Evolutionary conservation across 2,888 invertebrate genomes (phyloP), one percentile per base, ranked within the genome.

Genomic region (Sarcophaga rosellei): DNA sequence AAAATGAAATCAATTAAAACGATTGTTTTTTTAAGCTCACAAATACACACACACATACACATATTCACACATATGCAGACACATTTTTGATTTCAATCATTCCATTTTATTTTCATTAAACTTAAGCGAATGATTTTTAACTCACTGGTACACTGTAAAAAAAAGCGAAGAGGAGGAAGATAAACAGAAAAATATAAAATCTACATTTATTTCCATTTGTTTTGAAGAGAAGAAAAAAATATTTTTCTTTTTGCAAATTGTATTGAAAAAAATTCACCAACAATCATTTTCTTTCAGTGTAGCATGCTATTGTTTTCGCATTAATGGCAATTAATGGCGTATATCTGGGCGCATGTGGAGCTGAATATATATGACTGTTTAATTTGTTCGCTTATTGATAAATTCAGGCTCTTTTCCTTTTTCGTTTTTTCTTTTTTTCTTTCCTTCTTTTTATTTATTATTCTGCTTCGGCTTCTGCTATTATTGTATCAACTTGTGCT

Each of bases 381-480:
- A 69, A 78, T 63, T 78, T 78, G 78, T 79, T 72, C 70, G 63
- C 70, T 79, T 72, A 79, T 70, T 72, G 78, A 63, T 72, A 72
- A 79, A 79, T 72, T 45, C n/a, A 6, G 23, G 62, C 12, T 59
- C 63, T 77, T 53, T 53, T 53, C 1, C 53, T 70, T 77, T 53
- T 53, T 47, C 12, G 8, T 47, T 47, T 15, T 15, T 47, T 1
- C 47, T 12, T 65, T 69, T 78, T 10, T 2, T 44, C 57, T 77
- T 78, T 35, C 35, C 8, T 2, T 35, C 2, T 53, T 15, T 53
- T 12, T 17, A 17, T 15, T 47, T 53, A 15, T 15, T 15, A 4
- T 53, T 4, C 12, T 53, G 12, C 17, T 12, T 70, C 61, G 70
- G 69, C 69, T 53, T 53, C 15, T 65, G 65, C 21, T 20, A 0